Evolutionary conservation across 1,140 invertebrate species (phyloP).

Genomic region (Oppia nitens): DNA sequence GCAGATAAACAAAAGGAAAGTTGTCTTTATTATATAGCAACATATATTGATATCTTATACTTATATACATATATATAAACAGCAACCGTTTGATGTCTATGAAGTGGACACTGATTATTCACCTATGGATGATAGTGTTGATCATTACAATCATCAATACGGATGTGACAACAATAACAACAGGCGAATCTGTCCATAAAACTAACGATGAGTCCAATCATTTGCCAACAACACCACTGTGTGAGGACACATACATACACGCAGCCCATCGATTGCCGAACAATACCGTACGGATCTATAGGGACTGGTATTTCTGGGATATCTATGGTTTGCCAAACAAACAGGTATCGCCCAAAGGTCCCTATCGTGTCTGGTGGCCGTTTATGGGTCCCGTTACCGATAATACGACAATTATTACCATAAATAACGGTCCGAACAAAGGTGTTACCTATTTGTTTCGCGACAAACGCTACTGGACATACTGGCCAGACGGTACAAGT

Average conservation of each 20-base stretch:
- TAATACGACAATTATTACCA: background rate
- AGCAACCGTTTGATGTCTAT: too few species aligned
- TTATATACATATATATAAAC: too few species aligned
- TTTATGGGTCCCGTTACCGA: background rate
- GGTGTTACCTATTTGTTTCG: background rate
- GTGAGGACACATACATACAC: background rate
- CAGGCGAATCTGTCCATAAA: too few species aligned
- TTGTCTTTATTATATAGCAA: too few species aligned
- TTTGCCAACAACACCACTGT: too few species aligned
- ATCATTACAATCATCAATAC: too few species aligned
- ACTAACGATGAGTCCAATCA: too few species aligned
- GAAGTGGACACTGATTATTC: too few species aligned
- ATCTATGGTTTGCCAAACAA: background rate
- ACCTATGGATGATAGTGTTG: too few species aligned
- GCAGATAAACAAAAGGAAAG: too few species aligned
- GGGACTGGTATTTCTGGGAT: background rate
- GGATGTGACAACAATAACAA: too few species aligned
- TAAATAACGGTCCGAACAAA: background rate
- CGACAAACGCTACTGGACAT: background rate
- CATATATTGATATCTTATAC: too few species aligned
- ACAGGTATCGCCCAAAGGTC: background rate
- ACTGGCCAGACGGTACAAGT: background rate
- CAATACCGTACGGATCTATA: background rate
- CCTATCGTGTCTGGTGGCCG: background rate
- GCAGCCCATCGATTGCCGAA: background rate